Evolutionary conservation across 2,888 invertebrate genomes (phyloP).

Genomic region (Ligdia adustata): DNA sequence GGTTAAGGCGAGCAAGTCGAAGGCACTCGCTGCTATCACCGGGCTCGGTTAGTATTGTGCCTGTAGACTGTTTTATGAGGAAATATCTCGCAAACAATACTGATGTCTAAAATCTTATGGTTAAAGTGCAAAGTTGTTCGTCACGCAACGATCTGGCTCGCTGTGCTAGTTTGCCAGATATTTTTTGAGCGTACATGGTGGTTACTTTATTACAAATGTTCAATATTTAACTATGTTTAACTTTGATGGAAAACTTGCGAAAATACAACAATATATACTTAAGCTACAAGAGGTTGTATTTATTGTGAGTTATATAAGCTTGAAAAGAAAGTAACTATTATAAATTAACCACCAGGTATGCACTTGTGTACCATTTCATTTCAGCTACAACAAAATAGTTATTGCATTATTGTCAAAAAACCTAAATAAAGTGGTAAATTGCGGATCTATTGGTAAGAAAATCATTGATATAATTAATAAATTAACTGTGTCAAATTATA

Average conservation of each 20-base stretch:
- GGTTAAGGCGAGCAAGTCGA: slow-evolving; percentile 89
- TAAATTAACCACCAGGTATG: slow-evolving; percentile 59
- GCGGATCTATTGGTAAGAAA: slow-evolving; percentile 27
- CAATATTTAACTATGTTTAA: too few species aligned
- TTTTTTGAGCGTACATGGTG: slow-evolving; percentile 61
- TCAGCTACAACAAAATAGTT: slow-evolving; percentile 57
- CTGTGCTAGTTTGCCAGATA: slow-evolving; percentile 59
- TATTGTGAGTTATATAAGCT: too few species aligned
- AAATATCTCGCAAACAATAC: not conserved
- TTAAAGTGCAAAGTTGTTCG: too few species aligned
- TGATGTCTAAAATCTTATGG: not conserved
- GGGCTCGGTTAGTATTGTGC: slow-evolving; percentile 93
- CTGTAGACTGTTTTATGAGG: not conserved
- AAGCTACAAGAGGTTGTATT: too few species aligned
- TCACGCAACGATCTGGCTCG: not conserved
- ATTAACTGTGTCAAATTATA: not conserved
- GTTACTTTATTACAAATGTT: too few species aligned
- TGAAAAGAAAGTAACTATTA: too few species aligned
- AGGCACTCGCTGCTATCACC: slow-evolving; percentile 95
- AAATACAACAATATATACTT: too few species aligned
- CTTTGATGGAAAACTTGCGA: too few species aligned
- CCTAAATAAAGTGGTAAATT: slow-evolving; percentile 47
- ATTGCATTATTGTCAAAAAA: slow-evolving; percentile 54
- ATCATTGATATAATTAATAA: slow-evolving; percentile 11
- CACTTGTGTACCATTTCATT: slow-evolving; percentile 50